Evolutionary conservation across 2,797 vertebrate genomes (phyloP).

Genomic region (Trichosurus vulpecula): DNA sequence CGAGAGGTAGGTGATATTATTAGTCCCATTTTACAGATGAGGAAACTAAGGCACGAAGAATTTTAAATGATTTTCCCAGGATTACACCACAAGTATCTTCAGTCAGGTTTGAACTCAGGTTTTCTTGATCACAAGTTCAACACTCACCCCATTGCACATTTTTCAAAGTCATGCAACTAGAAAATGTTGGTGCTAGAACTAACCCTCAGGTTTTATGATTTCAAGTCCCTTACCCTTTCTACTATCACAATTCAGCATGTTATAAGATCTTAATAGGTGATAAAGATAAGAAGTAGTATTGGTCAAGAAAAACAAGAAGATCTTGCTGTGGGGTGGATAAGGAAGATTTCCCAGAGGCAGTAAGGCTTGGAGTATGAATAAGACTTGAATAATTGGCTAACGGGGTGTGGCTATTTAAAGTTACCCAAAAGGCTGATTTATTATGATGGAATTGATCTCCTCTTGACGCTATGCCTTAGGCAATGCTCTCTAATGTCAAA

Average conservation of each 20-base stretch:
- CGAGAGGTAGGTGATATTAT: neutral
- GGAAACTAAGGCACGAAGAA: neutral
- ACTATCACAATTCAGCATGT: neutral
- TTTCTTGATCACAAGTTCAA: neutral
- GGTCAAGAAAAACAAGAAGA: neutral
- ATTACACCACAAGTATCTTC: neutral
- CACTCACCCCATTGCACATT: neutral
- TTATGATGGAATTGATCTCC: constrained; percentile 10
- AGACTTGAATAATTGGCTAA: neutral
- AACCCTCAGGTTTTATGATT: neutral
- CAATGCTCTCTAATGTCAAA: constrained; percentile 1
- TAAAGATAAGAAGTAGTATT: neutral
- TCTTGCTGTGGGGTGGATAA: neutral
- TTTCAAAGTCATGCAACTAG: neutral
- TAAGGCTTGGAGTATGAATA: neutral
- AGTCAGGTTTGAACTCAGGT: neutral
- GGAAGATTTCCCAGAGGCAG: neutral
- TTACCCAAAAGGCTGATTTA: neutral
- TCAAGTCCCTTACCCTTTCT: neutral
- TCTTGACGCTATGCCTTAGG: neutral
- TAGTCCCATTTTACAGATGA: neutral
- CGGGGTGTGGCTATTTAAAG: neutral
- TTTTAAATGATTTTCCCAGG: neutral
- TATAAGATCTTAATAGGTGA: neutral
- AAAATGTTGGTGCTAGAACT: neutral